Percentiles rank a stretch among this genome's conserved stretches.
Conservation (phyloP, 1,140 invertebrate genomes). For the Oncopeltus fasciatus region DNA sequence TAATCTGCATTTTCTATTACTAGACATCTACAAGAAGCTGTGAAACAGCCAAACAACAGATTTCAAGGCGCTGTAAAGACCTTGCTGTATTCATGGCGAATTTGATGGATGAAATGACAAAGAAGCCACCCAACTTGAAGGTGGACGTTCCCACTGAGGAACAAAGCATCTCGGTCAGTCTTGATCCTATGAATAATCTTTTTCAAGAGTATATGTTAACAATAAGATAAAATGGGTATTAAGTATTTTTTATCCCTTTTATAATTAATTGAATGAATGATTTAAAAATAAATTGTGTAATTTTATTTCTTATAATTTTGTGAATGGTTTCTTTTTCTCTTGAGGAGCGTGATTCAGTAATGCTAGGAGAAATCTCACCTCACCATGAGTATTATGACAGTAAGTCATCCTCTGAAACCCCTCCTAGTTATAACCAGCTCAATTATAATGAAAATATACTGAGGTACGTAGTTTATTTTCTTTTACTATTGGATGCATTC, state of each 20-base stretch:
- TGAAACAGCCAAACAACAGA: slow-evolving; percentile 41
- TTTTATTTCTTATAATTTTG: neutral
- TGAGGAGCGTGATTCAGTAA: slow-evolving; percentile 62
- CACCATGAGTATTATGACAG: slow-evolving; percentile 68
- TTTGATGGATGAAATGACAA: slow-evolving; percentile 46
- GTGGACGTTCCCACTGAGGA: slow-evolving; percentile 28
- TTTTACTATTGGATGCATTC: too few relatives aligned
- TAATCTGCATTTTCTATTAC: slow-evolving; percentile 14
- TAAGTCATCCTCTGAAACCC: slow-evolving; percentile 66
- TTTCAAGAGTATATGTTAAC: neutral
- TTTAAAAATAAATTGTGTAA: too few relatives aligned
- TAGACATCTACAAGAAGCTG: slow-evolving; percentile 39
- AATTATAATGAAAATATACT: slow-evolving; percentile 78
- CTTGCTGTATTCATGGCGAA: slow-evolving; percentile 58
- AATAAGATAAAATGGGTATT: neutral
- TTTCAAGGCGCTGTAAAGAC: slow-evolving; percentile 52
- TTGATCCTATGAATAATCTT: neutral
- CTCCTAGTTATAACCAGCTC: slow-evolving; percentile 68
- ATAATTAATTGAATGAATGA: too few relatives aligned
- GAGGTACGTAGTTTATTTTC: slow-evolving; percentile 28
- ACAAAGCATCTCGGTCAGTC: slow-evolving; percentile 38
- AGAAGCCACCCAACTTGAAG: slow-evolving; percentile 26
- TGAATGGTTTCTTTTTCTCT: slow-evolving; percentile 21
- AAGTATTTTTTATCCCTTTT: neutral
- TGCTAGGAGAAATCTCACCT: slow-evolving; percentile 72